These are phyloP conservation scores for Amia ocellicauda DNA, from an alignment of 2,113 vertebrate species.

Conservation along the genomic window DNA sequence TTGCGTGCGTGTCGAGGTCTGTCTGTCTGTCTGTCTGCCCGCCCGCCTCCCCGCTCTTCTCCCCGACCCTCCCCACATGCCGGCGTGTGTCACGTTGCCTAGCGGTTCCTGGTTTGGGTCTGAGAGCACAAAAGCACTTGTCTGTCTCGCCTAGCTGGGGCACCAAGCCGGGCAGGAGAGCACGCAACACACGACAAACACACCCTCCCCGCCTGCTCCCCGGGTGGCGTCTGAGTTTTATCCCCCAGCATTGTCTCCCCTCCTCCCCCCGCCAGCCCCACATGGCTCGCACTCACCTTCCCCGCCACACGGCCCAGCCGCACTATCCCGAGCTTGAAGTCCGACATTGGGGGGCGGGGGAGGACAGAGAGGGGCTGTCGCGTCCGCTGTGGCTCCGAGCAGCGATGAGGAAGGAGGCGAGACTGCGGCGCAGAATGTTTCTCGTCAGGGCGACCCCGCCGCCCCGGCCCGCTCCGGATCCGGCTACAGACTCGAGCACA, in stretches of 20 bases:
- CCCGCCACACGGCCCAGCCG: slow-evolving; percentile 95
- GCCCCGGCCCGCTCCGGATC: slow-evolving; percentile 47
- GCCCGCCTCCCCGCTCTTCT: too few species aligned
- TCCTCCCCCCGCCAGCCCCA: slow-evolving; percentile 58
- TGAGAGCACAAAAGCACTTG: too few species aligned
- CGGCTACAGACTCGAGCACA: slow-evolving; percentile 35
- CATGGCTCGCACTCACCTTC: slow-evolving; percentile 84
- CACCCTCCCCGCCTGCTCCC: background rate
- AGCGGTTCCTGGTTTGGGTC: background rate
- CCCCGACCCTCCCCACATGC: too few species aligned
- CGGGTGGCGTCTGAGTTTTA: slow-evolving; percentile 19
- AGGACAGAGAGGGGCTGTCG: slow-evolving; percentile 27
- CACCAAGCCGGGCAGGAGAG: too few species aligned
- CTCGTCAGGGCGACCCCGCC: slow-evolving; percentile 53
- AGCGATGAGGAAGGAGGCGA: slow-evolving; percentile 32
- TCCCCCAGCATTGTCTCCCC: slow-evolving; percentile 6
- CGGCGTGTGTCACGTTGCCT: background rate
- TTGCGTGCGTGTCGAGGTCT: too few species aligned
- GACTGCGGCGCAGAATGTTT: slow-evolving; percentile 23
- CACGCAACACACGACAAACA: background rate
- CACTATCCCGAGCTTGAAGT: slow-evolving; percentile 93
- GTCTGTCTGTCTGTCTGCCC: too few species aligned
- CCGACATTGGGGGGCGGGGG: slow-evolving; percentile 76
- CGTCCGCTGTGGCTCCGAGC: background rate
- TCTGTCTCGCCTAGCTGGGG: too few species aligned